These are phyloP conservation scores for Esox masquinongy DNA, from an alignment of 2,797 vertebrate genomes.

Conservation along the genomic window DNA sequence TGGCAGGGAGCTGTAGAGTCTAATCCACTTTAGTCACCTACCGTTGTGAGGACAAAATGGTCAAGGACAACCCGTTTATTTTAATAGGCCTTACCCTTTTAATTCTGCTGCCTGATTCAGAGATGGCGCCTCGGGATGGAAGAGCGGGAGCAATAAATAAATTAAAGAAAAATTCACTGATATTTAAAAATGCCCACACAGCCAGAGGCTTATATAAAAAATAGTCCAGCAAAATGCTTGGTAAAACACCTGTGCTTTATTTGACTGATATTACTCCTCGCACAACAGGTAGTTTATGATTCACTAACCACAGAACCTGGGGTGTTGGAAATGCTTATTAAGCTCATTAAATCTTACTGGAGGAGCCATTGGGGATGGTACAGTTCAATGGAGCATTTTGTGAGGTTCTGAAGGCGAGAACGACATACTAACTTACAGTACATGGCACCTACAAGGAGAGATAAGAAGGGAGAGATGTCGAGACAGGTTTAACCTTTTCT, in stretches of 20 bases:
- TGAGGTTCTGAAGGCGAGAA: conserved; percentile 4
- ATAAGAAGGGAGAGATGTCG: neutral
- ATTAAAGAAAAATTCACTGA: conserved; percentile 64
- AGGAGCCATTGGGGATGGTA: conserved; percentile 39
- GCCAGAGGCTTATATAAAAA: conserved; percentile 54
- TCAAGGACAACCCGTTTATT: conserved; percentile 14
- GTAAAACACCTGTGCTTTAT: conserved; percentile 43
- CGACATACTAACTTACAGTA: conserved; percentile 4
- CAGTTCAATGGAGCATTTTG: conserved; percentile 38
- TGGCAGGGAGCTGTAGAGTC: conserved; percentile 22
- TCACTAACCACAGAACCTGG: conserved; percentile 18
- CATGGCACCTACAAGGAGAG: conserved; percentile 6
- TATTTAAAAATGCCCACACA: conserved; percentile 60
- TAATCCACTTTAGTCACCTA: conserved; percentile 29
- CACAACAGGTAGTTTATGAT: conserved; percentile 21
- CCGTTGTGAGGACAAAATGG: conserved; percentile 23
- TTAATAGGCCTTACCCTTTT: conserved; percentile 13
- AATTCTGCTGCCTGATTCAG: conserved; percentile 28
- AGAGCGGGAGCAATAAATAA: conserved; percentile 52
- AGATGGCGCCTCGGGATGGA: conserved; percentile 46
- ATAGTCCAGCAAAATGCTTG: conserved; percentile 38
- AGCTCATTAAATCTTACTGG: conserved; percentile 64
- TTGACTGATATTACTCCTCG: conserved; percentile 51
- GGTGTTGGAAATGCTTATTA: conserved; percentile 35
- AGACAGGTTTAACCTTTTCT: conserved; percentile 37